phyloP scores from a whole-genome alignment of 1,140 invertebrate species.

The Lanistes nyassanus region DNA sequence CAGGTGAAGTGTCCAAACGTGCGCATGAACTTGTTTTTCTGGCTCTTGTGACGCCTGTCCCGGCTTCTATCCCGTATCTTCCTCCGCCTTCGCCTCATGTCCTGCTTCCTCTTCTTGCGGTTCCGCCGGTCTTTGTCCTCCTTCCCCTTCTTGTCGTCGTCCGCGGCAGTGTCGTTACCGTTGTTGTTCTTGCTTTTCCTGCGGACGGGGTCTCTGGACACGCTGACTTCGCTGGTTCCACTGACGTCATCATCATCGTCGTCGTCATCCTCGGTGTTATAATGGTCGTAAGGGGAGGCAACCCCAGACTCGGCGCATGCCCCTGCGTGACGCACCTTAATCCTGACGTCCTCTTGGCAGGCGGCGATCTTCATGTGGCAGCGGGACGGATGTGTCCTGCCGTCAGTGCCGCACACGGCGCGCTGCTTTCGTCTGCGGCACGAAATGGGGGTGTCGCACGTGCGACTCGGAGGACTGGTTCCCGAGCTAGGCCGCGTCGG shows the following conservation, averaged over 20 bases:
- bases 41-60: conserved; percentile 1
- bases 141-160: conserved; percentile 3
- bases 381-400: conserved; percentile 42
- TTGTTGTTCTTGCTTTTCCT: background rate
- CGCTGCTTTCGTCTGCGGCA: conserved; percentile 27
- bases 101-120: conserved; percentile 29
- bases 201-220: background rate
- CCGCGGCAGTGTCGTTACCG: conserved; percentile 14
- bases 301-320: conserved; percentile 30
- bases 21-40: conserved; percentile 7
- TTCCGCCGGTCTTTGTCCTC: conserved; percentile 22
- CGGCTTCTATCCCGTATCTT: conserved; percentile 17
- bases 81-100: conserved; percentile 26
- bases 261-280: background rate
- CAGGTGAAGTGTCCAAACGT: conserved; percentile 20
- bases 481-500: background rate
- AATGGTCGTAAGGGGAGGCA: conserved; percentile 3
- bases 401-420: conserved; percentile 42
- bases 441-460: conserved; percentile 15
- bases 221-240: background rate
- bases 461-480: conserved; percentile 12
- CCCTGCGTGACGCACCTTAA: conserved; percentile 42
- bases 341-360: conserved; percentile 39
- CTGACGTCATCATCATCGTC: background rate
- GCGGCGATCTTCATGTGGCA: conserved; percentile 50